Evolutionary conservation across 2,888 invertebrate species (phyloP).

Genomic region (Molorchus minor): DNA sequence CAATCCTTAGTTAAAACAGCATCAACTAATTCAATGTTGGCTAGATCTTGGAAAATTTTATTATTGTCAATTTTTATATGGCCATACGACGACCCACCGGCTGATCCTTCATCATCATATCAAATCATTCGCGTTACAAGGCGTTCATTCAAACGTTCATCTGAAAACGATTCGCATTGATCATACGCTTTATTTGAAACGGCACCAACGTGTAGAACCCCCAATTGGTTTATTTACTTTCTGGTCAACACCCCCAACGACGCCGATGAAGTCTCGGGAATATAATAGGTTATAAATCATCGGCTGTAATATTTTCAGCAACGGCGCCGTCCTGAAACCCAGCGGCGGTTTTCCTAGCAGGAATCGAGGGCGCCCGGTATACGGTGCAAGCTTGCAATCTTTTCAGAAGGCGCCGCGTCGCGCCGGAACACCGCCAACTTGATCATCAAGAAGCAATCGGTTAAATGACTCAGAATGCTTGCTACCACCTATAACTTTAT

Average conservation of each 20-base stretch:
- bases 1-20: too few species aligned
- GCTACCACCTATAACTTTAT: constrained; percentile 7
- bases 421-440: constrained; percentile 7
- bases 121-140: too few species aligned
- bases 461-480: constrained; percentile 19
- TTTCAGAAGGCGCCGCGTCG: not conserved
- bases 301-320: constrained; percentile 13
- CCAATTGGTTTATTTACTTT: too few species aligned
- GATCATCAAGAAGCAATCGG: constrained; percentile 21
- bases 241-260: not conserved
- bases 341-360: not conserved
- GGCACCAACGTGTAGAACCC: too few species aligned
- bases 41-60: too few species aligned
- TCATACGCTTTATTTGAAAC: too few species aligned
- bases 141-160: too few species aligned
- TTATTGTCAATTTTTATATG: too few species aligned
- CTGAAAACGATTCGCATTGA: too few species aligned
- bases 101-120: too few species aligned
- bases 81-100: too few species aligned
- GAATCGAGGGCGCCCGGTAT: not conserved
- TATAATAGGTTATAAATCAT: constrained; percentile 25
- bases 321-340: constrained; percentile 3
- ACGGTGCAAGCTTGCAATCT: not conserved
- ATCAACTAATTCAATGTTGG: too few species aligned
- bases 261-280: constrained; percentile 13